Evolutionary conservation across 2,113 vertebrate species (phyloP), one percentile per base, ranked within the genome.

Genomic region (Pseudopipra pipra): DNA sequence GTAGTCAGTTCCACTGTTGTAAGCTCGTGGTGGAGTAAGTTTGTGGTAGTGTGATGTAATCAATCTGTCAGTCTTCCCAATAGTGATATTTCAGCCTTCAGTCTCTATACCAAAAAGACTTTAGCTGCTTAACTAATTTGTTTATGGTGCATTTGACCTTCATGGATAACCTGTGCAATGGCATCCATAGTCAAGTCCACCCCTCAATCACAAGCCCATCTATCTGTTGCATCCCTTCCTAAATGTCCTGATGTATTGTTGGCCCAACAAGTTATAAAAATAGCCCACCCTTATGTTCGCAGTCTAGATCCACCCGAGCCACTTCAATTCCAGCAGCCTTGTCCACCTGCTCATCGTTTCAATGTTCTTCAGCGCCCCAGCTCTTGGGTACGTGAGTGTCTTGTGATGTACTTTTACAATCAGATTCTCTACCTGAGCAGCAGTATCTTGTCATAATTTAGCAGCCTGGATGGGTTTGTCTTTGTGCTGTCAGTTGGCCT

Each of bases 351-450:
- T 58, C 19, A 24, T 44, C 39, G 43, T 65, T 51, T 65, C 22
- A 15, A 8, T 43, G 27, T 31, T 70, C n/a, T 43, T 77, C 14
- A 30, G 49, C 43, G 41, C 27, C 43, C 27, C 5, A 5, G 0
- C 44, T 33, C 28, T 16, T 33, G 31, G 31, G 18, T 63, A 19
- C 0, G 0, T 55, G 41, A 63, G 14, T 22, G 11, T 28, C 65
- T 58, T n/a, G 49, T 44, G 43, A 58, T 17, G 11, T 65, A 15
- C 33, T 72, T 65, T 46, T n/a, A n/a, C 51, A 46, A 3, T 20
- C 33, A 15, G 43, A 14, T 66, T 65, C 28, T 46, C 44, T 59
- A 16, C 44, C 66, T 7, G 1, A 73, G 58, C 31, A 84, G 14
- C 44, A 72, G 4, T 30, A 18, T n/a, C 33, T n/a, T 78, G 73